phyloP scores from a whole-genome alignment of 2,113 vertebrate genomes.

The Morphnarchus princeps region DNA sequence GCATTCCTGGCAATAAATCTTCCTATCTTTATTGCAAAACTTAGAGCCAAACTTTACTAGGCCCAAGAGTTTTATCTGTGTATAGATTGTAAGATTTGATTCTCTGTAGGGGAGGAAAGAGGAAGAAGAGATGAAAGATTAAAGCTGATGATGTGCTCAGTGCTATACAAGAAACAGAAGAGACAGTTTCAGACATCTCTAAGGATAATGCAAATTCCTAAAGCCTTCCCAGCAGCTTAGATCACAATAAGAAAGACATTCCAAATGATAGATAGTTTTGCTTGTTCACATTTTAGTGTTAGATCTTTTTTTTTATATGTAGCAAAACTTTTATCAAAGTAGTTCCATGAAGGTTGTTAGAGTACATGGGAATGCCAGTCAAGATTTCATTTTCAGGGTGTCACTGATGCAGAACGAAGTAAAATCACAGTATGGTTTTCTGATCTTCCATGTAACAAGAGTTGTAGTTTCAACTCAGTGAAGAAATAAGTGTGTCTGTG shows the following conservation, averaged over 20 bases:
- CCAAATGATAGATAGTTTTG: neutral
- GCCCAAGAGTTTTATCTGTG: neutral
- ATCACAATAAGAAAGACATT: constrained; percentile 22
- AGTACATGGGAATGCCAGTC: neutral
- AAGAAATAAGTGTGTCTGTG: neutral
- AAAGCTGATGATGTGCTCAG: constrained; percentile 15
- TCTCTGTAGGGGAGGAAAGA: neutral
- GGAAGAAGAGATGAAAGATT: constrained; percentile 47
- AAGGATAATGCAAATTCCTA: constrained; percentile 56
- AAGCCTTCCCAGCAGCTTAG: constrained; percentile 49
- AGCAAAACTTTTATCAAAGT: constrained; percentile 21
- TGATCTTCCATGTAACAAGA: neutral
- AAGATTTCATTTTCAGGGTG: neutral
- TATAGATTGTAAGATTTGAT: constrained; percentile 14
- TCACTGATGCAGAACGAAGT: neutral
- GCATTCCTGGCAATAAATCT: neutral
- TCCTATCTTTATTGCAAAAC: neutral
- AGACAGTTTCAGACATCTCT: constrained; percentile 31
- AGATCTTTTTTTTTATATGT: neutral
- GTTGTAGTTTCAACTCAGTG: neutral
- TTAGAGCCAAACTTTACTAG: neutral
- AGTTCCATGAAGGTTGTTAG: neutral
- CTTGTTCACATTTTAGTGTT: constrained; percentile 18
- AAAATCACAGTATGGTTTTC: neutral
- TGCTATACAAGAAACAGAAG: neutral